A percentile compares a stretch with the other conserved stretches of the same genome.
phyloP scores from a whole-genome alignment of 2,113 vertebrate species.

The Oxyruncus cristatus region DNA sequence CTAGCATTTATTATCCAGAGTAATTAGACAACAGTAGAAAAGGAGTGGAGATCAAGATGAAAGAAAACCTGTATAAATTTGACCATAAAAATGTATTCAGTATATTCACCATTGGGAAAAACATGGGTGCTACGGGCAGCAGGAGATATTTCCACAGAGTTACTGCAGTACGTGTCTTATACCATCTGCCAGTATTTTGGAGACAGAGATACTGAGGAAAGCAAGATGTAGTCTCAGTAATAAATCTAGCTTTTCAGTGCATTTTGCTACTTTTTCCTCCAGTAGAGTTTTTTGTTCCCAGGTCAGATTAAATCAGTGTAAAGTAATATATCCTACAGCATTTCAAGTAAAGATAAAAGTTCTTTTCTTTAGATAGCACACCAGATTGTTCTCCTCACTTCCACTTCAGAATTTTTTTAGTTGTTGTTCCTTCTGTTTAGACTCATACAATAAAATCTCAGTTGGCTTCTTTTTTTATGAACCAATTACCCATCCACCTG shows the following conservation, averaged over 20 bases:
- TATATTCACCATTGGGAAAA: not conserved
- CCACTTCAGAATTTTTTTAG: not conserved
- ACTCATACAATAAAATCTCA: not conserved
- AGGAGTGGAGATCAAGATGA: not conserved
- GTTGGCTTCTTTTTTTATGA: not conserved
- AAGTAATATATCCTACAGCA: not conserved
- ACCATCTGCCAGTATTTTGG: not conserved
- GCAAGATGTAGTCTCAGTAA: not conserved
- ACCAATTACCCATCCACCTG: not conserved
- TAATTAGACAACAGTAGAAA: not conserved
- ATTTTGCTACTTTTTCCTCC: not conserved
- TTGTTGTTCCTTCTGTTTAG: not conserved
- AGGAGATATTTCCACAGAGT: not conserved
- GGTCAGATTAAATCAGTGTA: not conserved
- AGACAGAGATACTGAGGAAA: not conserved
- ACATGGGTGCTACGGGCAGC: not conserved
- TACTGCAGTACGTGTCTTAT: not conserved
- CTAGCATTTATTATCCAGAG: not conserved
- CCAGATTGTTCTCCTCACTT: fast-evolving
- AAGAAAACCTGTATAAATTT: not conserved
- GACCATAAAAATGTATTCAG: not conserved
- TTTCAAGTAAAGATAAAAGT: not conserved
- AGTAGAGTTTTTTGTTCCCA: not conserved
- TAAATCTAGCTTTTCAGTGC: not conserved
- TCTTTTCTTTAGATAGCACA: not conserved